phyloP scores from a whole-genome alignment of 2,888 invertebrate genomes.

The Leistus spinibarbis region DNA sequence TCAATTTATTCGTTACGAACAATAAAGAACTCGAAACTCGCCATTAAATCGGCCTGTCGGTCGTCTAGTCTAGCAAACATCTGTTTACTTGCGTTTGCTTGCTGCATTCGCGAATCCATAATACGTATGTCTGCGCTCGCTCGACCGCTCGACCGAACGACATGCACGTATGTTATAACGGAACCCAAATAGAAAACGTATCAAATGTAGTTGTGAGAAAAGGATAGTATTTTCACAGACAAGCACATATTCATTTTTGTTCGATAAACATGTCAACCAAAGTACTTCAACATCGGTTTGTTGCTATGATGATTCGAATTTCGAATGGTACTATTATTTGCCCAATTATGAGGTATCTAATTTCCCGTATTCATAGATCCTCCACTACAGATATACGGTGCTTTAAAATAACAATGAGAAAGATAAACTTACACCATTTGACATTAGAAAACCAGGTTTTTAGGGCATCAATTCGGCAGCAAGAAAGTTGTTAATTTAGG shows the following conservation, averaged over 20 bases:
- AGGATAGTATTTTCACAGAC: background rate
- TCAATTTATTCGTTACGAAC: constrained; percentile 24
- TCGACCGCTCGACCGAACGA: background rate
- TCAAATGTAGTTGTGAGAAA: background rate
- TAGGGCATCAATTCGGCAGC: no score
- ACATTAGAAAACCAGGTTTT: no score
- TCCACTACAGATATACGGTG: no score
- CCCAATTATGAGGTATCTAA: no score
- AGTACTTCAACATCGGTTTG: background rate
- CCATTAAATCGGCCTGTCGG: background rate
- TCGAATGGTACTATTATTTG: no score
- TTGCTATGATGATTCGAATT: no score
- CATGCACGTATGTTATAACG: background rate
- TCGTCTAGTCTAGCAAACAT: background rate
- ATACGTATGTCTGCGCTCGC: background rate
- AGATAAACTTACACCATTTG: no score
- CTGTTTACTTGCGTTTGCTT: background rate
- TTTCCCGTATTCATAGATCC: no score
- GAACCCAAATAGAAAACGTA: background rate
- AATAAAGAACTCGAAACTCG: constrained; percentile 19
- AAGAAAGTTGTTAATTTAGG: no score
- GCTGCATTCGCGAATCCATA: background rate
- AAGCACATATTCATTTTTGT: background rate
- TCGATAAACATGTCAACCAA: background rate
- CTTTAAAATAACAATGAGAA: no score